These are phyloP conservation scores for Drosophila erecta DNA, from an alignment of 1,140 invertebrate genomes.

Conservation along the genomic window DNA sequence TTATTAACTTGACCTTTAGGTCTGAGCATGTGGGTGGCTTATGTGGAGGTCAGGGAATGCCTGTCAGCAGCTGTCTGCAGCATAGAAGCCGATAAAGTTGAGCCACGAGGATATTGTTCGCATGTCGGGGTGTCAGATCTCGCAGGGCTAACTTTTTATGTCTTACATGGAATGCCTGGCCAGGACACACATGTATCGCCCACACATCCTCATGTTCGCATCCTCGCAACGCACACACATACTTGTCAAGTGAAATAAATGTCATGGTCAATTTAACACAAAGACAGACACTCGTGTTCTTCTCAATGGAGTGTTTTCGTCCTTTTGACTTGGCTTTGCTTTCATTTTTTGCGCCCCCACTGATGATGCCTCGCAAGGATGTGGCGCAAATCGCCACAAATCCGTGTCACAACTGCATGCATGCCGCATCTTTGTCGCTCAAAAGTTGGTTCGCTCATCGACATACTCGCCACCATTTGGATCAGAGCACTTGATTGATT, in stretches of 20 bases:
- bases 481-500: slow-evolving; percentile 47
- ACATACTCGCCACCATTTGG: slow-evolving; percentile 43
- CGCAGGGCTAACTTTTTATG: slow-evolving; percentile 31
- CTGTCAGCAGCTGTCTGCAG: slow-evolving; percentile 26
- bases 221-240: neutral
- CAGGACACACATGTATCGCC: slow-evolving; percentile 16
- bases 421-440: slow-evolving; percentile 20
- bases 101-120: slow-evolving; percentile 47
- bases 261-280: slow-evolving; percentile 70
- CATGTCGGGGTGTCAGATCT: slow-evolving; percentile 36
- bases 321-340: slow-evolving; percentile 15
- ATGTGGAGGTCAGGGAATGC: neutral
- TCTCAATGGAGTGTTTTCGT: slow-evolving; percentile 8
- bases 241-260: slow-evolving; percentile 45
- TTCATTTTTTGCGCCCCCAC: slow-evolving; percentile 11
- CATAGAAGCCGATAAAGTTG: slow-evolving; percentile 39
- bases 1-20: slow-evolving; percentile 61
- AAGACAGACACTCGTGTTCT: slow-evolving; percentile 13
- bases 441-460: slow-evolving; percentile 36
- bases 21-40: slow-evolving; percentile 4
- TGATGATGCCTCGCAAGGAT: slow-evolving; percentile 14
- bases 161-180: slow-evolving; percentile 33
- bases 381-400: slow-evolving; percentile 32
- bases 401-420: slow-evolving; percentile 19
- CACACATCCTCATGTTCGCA: slow-evolving; percentile 9